Conservation (phyloP, 2,888 invertebrate species). For the Eudemis profundana region DNA sequence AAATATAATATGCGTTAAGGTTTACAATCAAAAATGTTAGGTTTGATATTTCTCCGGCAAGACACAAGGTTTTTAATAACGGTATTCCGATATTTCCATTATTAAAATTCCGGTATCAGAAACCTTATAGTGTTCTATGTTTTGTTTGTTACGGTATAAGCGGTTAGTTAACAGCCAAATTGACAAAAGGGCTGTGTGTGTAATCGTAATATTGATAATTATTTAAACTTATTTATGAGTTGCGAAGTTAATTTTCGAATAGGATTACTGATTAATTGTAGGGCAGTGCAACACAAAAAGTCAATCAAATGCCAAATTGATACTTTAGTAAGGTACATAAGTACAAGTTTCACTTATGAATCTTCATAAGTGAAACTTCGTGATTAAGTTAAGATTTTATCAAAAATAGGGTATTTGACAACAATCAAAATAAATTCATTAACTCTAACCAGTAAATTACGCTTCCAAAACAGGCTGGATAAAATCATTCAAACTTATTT, state of each 20-base stretch:
- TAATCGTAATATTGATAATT: constrained; percentile 46
- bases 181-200: constrained; percentile 69
- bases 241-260: constrained; percentile 26
- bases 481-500: too few species aligned
- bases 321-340: neutral
- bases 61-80: neutral
- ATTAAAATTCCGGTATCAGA: too few species aligned
- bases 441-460: too few species aligned
- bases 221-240: constrained; percentile 54
- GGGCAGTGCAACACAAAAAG: constrained; percentile 14
- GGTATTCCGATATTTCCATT: too few species aligned
- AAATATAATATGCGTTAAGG: too few species aligned
- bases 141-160: constrained; percentile 28
- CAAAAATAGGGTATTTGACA: too few species aligned
- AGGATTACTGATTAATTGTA: constrained; percentile 9
- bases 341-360: too few species aligned
- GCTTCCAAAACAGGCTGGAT: too few species aligned
- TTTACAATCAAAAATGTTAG: neutral
- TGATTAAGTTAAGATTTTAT: too few species aligned
- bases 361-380: too few species aligned
- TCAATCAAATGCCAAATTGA: neutral
- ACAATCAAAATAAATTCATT: too few species aligned
- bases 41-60: neutral
- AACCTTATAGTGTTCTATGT: too few species aligned
- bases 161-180: constrained; percentile 59